Base-by-base conservation (phyloP, 2,888 invertebrate species). In the Odontocerum albicorne region DNA sequence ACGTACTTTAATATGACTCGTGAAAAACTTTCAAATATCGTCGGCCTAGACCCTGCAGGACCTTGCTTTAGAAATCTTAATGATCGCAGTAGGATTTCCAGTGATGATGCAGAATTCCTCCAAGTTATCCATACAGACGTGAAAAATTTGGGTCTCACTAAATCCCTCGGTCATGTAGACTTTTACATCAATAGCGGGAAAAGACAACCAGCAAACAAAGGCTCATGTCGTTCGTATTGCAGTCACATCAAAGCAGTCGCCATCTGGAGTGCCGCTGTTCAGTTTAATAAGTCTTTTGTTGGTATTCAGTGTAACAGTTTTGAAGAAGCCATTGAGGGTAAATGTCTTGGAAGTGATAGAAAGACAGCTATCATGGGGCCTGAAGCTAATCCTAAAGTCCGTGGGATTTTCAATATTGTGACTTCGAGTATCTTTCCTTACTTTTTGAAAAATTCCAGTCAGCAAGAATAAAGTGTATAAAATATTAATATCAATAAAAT, bases 111-210 rank as follows among this genome's bases (percentile, higher is more conserved):
- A 10, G 27, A 51, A 2, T 56, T 56, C 21, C 46, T 56, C 22
- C 50, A 56, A 19, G 49, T 59, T 6, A 36, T 60, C 8, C 60
- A 60, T 21, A 54, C 60, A 13, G 57, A 60, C 22, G 57, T 52
- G 1, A 57, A 50, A 3, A 8, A 20, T 1, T 17, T 50, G 6
- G 57, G 57, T 2, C 38, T 60, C 13, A 38, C 36, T 33, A 47
- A 46, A 16, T 45, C 54, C 1, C 39, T 60, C 6, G 60, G 57
- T 2, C 36, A 57, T 15, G 36, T 39, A 2, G 60, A 60, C 38
- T 57, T 60, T 21, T 60, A 60, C 17, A 19, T 57, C 7, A 60
- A 60, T 39, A 57, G 60, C 4, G 57, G 57, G 6, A 35, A 47
- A 15, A 32, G 12, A 12, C 60, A 60, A 33, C 45, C 22, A 8